Percentiles rank a stretch among this genome's conserved stretches.
Evolutionary conservation across 1,140 invertebrate genomes (phyloP).

Genomic region (Bombus superbus): DNA sequence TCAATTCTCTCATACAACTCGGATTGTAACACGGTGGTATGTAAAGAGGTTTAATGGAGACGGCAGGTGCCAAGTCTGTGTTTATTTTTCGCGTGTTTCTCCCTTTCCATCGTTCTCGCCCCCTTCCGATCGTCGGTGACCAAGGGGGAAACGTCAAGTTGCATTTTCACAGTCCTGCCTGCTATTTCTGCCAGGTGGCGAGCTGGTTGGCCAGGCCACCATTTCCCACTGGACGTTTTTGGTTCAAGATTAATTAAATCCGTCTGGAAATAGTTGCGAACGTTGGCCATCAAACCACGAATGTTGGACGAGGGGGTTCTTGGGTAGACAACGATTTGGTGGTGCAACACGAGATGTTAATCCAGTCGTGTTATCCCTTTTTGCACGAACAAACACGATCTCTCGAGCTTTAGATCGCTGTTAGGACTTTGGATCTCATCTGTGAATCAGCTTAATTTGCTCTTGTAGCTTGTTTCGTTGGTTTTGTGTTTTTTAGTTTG

Average conservation of each 20-base stretch:
- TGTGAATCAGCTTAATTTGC: not conserved
- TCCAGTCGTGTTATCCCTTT: conserved; percentile 44
- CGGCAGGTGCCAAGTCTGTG: conserved; percentile 71
- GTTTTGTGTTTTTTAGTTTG: not conserved
- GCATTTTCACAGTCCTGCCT: conserved; percentile 64
- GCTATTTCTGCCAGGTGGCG: conserved; percentile 80
- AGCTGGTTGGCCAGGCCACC: conserved; percentile 51
- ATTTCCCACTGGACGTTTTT: conserved; percentile 76
- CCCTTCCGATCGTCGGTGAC: not conserved
- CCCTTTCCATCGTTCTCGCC: conserved; percentile 16
- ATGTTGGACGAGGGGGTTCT: not conserved
- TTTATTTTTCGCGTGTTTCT: conserved; percentile 60
- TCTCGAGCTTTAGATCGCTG: conserved; percentile 50
- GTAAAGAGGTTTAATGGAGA: not conserved
- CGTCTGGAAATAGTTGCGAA: conserved; percentile 76
- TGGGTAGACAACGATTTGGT: conserved; percentile 11
- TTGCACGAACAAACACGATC: conserved; percentile 25
- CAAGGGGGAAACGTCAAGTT: conserved; percentile 39
- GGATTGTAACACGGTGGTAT: not conserved
- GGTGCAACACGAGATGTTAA: conserved; percentile 67
- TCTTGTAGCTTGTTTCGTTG: not conserved
- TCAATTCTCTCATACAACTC: not conserved
- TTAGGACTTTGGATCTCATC: conserved; percentile 29
- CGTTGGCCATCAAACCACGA: not conserved
- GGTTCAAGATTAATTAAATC: conserved; percentile 80